Conservation (phyloP, 2,888 invertebrate species). For the Temnothorax rugatulus region DNA sequence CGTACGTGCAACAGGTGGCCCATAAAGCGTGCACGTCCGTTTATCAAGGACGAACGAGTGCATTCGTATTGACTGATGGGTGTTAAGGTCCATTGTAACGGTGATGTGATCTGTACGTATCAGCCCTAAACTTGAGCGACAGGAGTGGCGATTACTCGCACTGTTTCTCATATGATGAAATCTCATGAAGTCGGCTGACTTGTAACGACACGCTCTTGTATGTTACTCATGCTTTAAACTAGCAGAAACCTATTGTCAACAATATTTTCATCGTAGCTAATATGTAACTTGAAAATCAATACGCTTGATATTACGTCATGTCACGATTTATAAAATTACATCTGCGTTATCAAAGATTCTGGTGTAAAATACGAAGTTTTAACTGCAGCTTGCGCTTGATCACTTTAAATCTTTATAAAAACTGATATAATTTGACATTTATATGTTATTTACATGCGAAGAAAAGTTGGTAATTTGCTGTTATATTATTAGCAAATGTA, state of each 20-base stretch:
- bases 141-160: constrained; percentile 41
- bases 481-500: background rate
- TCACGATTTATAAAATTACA: background rate
- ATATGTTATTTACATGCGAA: background rate
- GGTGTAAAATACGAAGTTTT: background rate
- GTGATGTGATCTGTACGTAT: constrained; percentile 74
- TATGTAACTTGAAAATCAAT: background rate
- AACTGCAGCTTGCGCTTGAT: background rate
- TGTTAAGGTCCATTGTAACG: constrained; percentile 83
- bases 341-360: background rate
- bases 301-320: background rate
- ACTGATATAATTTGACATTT: background rate
- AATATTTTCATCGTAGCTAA: background rate
- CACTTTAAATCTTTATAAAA: background rate
- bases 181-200: background rate
- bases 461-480: background rate
- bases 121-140: constrained; percentile 68
- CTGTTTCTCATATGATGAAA: constrained; percentile 34
- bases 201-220: background rate
- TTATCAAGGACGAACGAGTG: constrained; percentile 86
- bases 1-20: constrained; percentile 85
- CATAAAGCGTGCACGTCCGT: constrained; percentile 86
- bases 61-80: constrained; percentile 86
- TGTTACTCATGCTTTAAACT: background rate
- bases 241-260: background rate